A percentile compares a stretch with the other conserved stretches of the same genome.
Conservation (phyloP, 2,888 invertebrate species). For the Tiliacea aurago region DNA sequence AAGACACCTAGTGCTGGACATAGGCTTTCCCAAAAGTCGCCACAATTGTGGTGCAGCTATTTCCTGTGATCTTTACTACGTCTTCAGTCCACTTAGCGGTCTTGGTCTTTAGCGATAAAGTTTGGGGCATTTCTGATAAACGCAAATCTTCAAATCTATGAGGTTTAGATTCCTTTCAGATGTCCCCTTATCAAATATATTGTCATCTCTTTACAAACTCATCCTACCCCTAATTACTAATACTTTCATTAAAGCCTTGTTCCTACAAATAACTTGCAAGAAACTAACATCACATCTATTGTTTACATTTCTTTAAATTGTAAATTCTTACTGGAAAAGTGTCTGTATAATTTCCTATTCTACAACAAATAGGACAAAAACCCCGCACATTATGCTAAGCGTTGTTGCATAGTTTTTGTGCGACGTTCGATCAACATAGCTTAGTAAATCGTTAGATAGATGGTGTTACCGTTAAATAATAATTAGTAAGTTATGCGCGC, state of each 20-base stretch:
- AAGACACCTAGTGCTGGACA: background rate
- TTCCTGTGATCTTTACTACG: no score
- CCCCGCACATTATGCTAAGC: constrained; percentile 14
- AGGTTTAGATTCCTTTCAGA: no score
- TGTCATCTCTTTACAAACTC: no score
- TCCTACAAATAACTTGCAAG: background rate
- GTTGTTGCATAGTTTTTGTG: constrained; percentile 41
- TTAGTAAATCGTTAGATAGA: constrained; percentile 28
- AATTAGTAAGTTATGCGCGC: constrained; percentile 60
- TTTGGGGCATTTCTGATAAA: no score
- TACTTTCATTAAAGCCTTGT: background rate
- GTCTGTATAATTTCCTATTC: constrained; percentile 40
- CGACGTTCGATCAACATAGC: constrained; percentile 32
- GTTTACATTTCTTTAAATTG: constrained; percentile 12
- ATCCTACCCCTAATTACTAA: no score
- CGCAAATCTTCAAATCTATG: no score
- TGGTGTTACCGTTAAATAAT: constrained; percentile 50
- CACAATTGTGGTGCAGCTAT: no score
- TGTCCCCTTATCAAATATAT: background rate
- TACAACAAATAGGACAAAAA: constrained; percentile 38
- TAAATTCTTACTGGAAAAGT: constrained; percentile 45
- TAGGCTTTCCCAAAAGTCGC: background rate
- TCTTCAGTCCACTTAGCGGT: no score
- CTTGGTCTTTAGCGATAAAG: no score
- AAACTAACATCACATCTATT: background rate